Base-by-base conservation (phyloP, 2,113 vertebrate genomes). In the Apus apus region DNA sequence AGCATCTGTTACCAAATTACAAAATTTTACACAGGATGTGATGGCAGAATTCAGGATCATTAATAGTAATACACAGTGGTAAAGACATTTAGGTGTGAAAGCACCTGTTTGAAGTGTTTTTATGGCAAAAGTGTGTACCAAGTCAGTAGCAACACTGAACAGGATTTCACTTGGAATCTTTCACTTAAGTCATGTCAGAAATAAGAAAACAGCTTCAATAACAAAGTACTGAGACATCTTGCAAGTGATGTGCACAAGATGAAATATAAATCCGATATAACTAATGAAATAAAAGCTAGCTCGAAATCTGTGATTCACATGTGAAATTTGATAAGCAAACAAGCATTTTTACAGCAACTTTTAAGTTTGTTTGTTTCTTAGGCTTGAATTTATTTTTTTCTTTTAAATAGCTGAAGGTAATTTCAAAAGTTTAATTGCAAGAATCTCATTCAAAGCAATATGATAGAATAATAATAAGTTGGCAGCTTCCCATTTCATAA, bases 91-190 rank as follows among this genome's bases (percentile, higher is more conserved):
- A 87, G 36, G 83, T 17, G 61, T 3, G 18, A 84, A 94, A 91
- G 20, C 13, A 32, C 2, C 6, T 34, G 6, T 89, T 89, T 87
- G 73, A 38, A 45, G 40, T 58, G 10, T 12, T 93, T 87, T 65
- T 53, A 61, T 58, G 15, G 20, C 9, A 74, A 77, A 36, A 9
- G 27, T 62, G 48, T 66, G 68, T 72, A 85, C 72, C 86, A 95
- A 97, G 62, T 95, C 94, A 94, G 83, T 10, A 74, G 18, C 48
- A 94, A 80, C 56, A 51, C 53, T 20, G 17, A 96, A 40, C 75
- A 83, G 89, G 40, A 82, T 16, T 91, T 80, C 45, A 70, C 22
- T 65, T 4, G 7, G 54, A 12, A 74, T 85, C 29, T 81, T 83
- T 67, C 72, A 65, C 87, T 95, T 62, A 75, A 45, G 77, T 65